phyloP scores from a whole-genome alignment of 2,888 invertebrate genomes.

The Tineola bisselliella region DNA sequence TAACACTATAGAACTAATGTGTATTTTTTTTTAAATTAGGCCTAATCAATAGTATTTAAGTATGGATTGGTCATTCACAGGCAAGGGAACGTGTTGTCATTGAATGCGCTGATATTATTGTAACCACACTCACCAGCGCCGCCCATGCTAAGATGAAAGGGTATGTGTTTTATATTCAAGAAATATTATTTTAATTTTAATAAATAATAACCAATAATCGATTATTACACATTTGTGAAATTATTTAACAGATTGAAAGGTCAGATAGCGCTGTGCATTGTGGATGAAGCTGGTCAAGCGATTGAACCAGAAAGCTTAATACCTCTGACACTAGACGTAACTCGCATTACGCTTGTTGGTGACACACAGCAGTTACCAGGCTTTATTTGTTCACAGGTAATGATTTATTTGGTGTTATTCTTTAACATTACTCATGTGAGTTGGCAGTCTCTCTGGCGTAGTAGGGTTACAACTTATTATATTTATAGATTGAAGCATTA shows the following conservation, averaged over 20 bases:
- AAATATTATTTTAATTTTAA: no score
- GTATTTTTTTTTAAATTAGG: no score
- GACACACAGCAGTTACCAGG: slow-evolving; percentile 89
- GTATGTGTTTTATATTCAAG: slow-evolving; percentile 24
- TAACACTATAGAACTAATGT: no score
- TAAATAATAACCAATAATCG: no score
- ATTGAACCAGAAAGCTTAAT: slow-evolving; percentile 84
- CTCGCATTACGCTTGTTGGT: slow-evolving; percentile 82
- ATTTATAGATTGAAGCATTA: no score
- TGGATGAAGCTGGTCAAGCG: slow-evolving; percentile 90
- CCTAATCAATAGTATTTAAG: no score
- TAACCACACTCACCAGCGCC: slow-evolving; percentile 75
- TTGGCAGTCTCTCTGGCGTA: no score
- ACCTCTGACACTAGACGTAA: slow-evolving; percentile 79
- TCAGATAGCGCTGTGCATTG: slow-evolving; percentile 73
- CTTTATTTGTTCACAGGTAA: slow-evolving; percentile 71
- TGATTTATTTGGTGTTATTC: neutral
- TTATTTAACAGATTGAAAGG: slow-evolving; percentile 34
- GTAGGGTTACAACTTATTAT: no score
- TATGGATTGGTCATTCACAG: neutral
- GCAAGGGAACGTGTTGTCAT: slow-evolving; percentile 36
- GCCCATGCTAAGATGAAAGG: slow-evolving; percentile 46
- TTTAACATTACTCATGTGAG: no score
- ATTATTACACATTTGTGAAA: no score
- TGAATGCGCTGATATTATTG: slow-evolving; percentile 73